Base-by-base conservation (phyloP, 35 echinoderm and acorn worm genomes). In the Lytechinus variegatus region DNA sequence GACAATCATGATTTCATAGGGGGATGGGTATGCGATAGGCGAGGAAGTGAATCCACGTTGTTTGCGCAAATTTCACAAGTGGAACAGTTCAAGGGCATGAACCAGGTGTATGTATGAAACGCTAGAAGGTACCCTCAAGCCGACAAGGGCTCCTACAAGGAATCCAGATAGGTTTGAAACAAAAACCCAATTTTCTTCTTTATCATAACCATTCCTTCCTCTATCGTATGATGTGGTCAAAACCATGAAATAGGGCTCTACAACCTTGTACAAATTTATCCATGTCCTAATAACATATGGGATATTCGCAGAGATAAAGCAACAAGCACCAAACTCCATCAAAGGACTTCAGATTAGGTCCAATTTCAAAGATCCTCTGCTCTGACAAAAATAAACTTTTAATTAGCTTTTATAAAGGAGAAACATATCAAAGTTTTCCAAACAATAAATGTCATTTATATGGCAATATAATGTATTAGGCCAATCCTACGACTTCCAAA, bases 1-100 rank as follows among this genome's bases (percentile, higher is more conserved):
- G 66, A 79, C 66, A 79, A 79, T 79, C 66, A 79, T 24, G 66
- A 79, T 79, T 79, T 79, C 66, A 79, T 79, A 79, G 66, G 66
- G 66, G n/a, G n/a, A 79, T 79, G 19, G 66, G 66, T 27, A 24
- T 79, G 66, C 19, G 19, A 79, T 79, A 16, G 66, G 66, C 66
- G 66, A 79, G 66, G 66, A 79, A 79, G 66, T 79, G 66, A 79
- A 79, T 79, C 66, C 66, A 24, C 66, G n/a, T 24, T 79, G 66
- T 79, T 79, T 79, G 66, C 66, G 66, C 66, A 79, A 79, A 79
- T 79, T 79, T 79, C 16, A 79, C 19, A 79, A 79, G 66, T 79
- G 66, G 66, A 79, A 79, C 66, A 24, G 66, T 79, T 79, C 66
- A 79, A 79, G 66, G 66, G 66, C 66, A 79, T 79, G 21, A 24